Evolutionary conservation across 2,797 vertebrate genomes (phyloP).

Genomic region (Siniperca obscura): DNA sequence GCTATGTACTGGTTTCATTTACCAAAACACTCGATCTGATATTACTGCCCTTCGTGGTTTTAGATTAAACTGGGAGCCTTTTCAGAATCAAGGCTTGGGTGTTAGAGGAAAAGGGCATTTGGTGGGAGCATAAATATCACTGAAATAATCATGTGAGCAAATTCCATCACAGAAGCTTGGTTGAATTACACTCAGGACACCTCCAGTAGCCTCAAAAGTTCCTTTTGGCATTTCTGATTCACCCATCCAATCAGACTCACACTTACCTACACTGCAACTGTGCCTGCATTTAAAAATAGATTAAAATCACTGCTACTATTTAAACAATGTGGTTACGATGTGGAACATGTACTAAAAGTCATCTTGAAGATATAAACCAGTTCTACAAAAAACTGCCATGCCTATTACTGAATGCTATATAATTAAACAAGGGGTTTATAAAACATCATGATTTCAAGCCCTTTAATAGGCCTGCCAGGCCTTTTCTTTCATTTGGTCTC

Average conservation of each 20-base stretch:
- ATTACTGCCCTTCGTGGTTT: slow-evolving; percentile 34
- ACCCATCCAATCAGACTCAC: slow-evolving; percentile 48
- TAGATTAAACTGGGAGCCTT: slow-evolving; percentile 26
- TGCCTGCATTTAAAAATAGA: slow-evolving; percentile 38
- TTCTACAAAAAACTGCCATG: neutral
- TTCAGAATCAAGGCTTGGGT: neutral
- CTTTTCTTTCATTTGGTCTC: neutral
- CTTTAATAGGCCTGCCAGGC: neutral
- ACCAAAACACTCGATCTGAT: slow-evolving; percentile 23
- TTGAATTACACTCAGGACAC: slow-evolving; percentile 47
- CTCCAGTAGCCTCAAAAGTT: slow-evolving; percentile 46
- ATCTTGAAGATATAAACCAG: neutral
- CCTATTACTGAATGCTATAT: neutral
- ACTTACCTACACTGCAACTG: slow-evolving; percentile 54
- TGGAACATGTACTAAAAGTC: neutral
- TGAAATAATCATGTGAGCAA: slow-evolving; percentile 53
- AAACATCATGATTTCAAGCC: neutral
- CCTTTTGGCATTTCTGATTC: slow-evolving; percentile 60
- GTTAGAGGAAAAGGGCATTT: slow-evolving; percentile 58
- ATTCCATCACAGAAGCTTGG: slow-evolving; percentile 43
- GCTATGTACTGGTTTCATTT: slow-evolving; percentile 20
- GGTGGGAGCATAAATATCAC: slow-evolving; percentile 60
- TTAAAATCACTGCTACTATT: neutral
- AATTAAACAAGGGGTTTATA: neutral
- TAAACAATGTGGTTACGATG: neutral